Evolutionary conservation across 2,797 vertebrate species (phyloP), one percentile per base, ranked within the genome.

Genomic region (Gadopsis marmoratus): DNA sequence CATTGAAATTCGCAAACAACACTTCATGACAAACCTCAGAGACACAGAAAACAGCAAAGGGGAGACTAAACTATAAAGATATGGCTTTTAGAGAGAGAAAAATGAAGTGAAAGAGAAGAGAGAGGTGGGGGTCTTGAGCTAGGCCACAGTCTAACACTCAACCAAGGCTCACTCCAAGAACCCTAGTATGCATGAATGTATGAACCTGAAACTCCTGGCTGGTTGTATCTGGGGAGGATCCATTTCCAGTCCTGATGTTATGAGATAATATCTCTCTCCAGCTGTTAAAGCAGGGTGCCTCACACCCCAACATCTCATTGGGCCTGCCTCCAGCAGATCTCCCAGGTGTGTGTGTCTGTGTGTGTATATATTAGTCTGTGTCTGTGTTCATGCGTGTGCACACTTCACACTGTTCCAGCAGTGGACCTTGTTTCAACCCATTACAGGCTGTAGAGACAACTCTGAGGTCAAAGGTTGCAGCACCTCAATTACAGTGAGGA

Each of bases 261-360:
- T 92, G 88, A 92, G 92, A 94, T 95, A 93, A 91, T 90, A 94
- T 94, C 93, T 82, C 84, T 89, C 80, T 77, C 91, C 92, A 94
- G 93, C 94, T 94, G 93, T 94, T 93, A 92, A 94, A 95, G 93
- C 91, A 94, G 83, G 79, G 90, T 89, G 81, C 92, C 92, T 91
- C 93, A 89, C 90, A 91, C 87, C 78, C 82, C 66, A 83, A 81
- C 79, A 82, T 89, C 88, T 90, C 90, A 80, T 77, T 73, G 75
- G 89, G 81, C 82, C 81, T 64, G 68, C 74, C 73, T 92, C 73
- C 68, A 89, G 81, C 77, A 85, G 82, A 87, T 83, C 69, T 78
- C 76, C 71, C 45, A 78, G 68, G 76, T 84, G 78, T 78, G 83
- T 71, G 58, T 76, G 76, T 63, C 50, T 79, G 48, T 56, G 60